Evolutionary conservation across 2,797 vertebrate genomes (phyloP), one percentile per base, ranked within the genome.

Genomic region (Chaenodraco wilsoni): DNA sequence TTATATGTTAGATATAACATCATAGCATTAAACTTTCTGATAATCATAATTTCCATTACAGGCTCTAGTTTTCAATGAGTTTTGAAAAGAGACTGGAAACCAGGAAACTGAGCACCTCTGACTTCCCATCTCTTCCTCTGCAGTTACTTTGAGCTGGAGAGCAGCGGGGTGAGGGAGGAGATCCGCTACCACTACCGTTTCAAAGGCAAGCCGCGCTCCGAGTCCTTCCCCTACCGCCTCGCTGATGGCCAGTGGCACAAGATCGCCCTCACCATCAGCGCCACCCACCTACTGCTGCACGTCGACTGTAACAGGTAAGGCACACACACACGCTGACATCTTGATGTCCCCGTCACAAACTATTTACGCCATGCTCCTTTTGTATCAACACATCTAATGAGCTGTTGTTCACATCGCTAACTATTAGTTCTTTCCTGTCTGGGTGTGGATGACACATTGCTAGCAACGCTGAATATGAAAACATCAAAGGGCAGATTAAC

Each of bases 61-160:
- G 31, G 40, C 3, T 67, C 8, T 16, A 5, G 9, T 51, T 69
- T 51, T 23, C 27, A 5, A 11, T 15, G 14, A 19, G 14, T 51
- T 52, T 3, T 9, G 31, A 67, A 5, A 23, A 11, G 9, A 67
- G 16, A 49, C 15, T 50, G 27, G 27, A 27, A 21, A 56, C 11
- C 11, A 13, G 43, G 10, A 69, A 64, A 12, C 8, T 9, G 13
- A 60, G 21, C 16, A 5, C 56, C 19, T 62, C 43, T 79, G 63
- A 79, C 79, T 48, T 72, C 4, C 16, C 40, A 66, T 61, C 68
- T 61, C 14, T 64, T 74, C 37, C 43, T 33, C n/a, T 69, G 19
- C 93, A 99, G 97, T 88, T 98, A 96, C 89, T 98, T 99, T 89
- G 97, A 99, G 88, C 88, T 99, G 94, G 97, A 98, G 90, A 98